These are phyloP conservation scores for Hyalella azteca DNA, from an alignment of 2,888 invertebrate species.

Conservation along the genomic window DNA sequence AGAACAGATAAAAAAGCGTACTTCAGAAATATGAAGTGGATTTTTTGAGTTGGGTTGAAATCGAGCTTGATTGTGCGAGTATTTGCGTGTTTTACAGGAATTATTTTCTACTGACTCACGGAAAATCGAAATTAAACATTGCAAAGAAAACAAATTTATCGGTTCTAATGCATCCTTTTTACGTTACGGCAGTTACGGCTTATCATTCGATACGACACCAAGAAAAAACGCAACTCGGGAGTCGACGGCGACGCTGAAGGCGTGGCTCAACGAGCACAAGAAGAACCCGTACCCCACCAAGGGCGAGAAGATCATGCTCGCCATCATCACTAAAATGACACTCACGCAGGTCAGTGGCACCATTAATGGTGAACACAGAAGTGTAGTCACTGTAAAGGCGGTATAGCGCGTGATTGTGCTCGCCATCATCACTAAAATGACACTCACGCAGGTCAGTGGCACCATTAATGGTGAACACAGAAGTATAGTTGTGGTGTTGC, in stretches of 20 bases:
- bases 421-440: slow-evolving; percentile 98
- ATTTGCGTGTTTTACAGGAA: no score
- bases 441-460: slow-evolving; percentile 62
- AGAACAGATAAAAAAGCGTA: no score
- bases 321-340: slow-evolving; percentile 98
- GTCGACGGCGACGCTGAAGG: slow-evolving; percentile 96
- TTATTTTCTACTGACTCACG: no score
- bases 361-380: no score
- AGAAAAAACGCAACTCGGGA: slow-evolving; percentile 98
- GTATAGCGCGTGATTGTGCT: slow-evolving; percentile 64
- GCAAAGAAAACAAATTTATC: no score
- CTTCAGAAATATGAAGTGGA: no score
- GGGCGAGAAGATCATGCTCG: slow-evolving; percentile 98
- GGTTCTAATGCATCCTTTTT: no score
- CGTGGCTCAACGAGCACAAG: slow-evolving; percentile 97
- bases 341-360: no score
- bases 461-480: slow-evolving; percentile 63
- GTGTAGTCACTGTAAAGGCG: no score
- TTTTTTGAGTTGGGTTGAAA: no score
- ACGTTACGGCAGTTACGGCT: slow-evolving; percentile 51
- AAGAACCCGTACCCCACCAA: slow-evolving; percentile 99
- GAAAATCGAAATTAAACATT: no score
- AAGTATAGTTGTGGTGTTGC: slow-evolving; percentile 83
- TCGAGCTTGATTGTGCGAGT: no score
- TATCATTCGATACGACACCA: slow-evolving; percentile 68